phyloP scores from a whole-genome alignment of 2,797 vertebrate species.

The Platalea minor region DNA sequence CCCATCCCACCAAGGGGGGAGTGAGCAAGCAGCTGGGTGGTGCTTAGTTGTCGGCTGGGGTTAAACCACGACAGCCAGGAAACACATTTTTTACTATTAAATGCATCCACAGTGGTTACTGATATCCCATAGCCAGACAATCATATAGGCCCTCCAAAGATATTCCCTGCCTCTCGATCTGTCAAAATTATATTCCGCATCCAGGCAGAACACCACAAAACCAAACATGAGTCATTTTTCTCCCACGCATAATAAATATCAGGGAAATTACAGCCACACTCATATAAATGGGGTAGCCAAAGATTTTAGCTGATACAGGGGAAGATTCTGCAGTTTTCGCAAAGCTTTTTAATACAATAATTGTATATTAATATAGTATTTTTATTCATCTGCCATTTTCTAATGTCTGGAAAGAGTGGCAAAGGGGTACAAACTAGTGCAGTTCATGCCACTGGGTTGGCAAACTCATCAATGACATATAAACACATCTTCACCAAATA shows the following conservation, averaged over 20 bases:
- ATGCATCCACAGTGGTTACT: neutral
- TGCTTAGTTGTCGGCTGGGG: no score
- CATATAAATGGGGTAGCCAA: neutral
- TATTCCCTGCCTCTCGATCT: neutral
- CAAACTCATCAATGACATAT: neutral
- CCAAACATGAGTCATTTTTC: neutral
- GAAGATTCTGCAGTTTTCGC: neutral
- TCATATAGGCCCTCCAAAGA: neutral
- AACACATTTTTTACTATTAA: neutral
- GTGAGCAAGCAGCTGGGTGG: no score
- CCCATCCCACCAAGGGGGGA: no score
- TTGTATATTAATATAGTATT: neutral
- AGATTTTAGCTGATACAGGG: neutral
- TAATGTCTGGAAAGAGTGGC: neutral
- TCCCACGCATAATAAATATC: neutral
- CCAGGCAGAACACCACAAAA: neutral
- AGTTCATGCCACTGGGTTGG: neutral
- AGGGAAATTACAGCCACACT: neutral
- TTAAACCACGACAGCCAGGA: neutral
- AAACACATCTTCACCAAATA: neutral
- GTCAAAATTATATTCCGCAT: neutral
- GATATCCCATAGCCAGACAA: neutral
- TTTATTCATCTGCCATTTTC: neutral
- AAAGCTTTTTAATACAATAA: neutral
- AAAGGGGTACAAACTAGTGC: neutral